Base-by-base conservation (phyloP, 2,888 invertebrate species). In the Syrphus vitripennis region DNA sequence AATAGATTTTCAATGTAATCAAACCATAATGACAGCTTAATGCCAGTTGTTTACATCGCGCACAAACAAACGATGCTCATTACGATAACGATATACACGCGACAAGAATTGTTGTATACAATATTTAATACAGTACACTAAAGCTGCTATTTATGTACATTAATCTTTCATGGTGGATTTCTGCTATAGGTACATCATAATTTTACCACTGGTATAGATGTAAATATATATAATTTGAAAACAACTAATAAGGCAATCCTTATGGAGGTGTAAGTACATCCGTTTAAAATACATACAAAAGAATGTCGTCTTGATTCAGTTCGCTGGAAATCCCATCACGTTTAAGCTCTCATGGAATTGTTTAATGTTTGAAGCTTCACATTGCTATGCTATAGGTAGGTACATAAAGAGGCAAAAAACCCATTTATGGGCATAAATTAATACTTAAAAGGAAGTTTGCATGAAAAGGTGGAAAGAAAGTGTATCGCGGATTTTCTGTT, bases 1-100 rank as follows among this genome's bases (percentile, higher is more conserved):
- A n/a, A 67, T 50, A 50, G 67, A 67, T 50, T 67, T 50, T 12
- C 67, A 67, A 67, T 67, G n/a, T 67, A 50, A 67, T 67, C 67
- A 67, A 34, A 37, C 67, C 67, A 50, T 67, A 67, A 67, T 50
- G 67, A 67, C 50, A 65, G 21, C 50, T 50, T 67, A 50, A 67
- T 67, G 50, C 24, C 21, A 48, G 50, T 50, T 67, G 50, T 50
- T 67, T 67, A 14, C 21, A 34, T 34, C 34, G 34, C 67, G n/a
- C n/a, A n/a, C n/a, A n/a, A n/a, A 67, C 67, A 67, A 67, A 67
- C n/a, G 67, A 67, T 50, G 24, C 50, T 50, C 67, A 67, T 67
- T 50, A 67, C 67, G 50, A 67, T 67, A 67, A 67, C 67, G 31
- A n/a, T 24, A 34, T 50, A 67, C 67, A 50, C 67, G 50, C 48